These are phyloP conservation scores for Hydrolagus affinis DNA, from an alignment of 2,113 vertebrate genomes.

Conservation along the genomic window DNA sequence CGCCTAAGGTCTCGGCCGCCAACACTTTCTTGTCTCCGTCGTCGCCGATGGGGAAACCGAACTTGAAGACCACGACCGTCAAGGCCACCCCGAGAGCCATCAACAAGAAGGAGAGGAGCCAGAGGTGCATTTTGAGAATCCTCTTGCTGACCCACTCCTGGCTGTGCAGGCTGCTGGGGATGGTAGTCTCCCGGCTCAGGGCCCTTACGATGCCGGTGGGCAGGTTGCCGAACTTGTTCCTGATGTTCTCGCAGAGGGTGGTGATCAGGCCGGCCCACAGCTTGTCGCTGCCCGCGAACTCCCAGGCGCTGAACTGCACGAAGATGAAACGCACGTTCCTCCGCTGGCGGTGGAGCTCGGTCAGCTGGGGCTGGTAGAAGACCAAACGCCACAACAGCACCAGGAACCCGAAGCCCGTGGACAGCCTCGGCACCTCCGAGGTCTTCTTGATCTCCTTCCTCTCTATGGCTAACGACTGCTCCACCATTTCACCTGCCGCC, in stretches of 20 bases:
- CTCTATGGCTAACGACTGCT: constrained; percentile 47
- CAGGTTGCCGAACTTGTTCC: constrained; percentile 66
- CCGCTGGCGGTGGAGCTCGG: constrained; percentile 55
- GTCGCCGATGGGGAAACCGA: constrained; percentile 40
- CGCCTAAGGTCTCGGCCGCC: constrained; percentile 50
- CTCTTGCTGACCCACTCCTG: constrained; percentile 65
- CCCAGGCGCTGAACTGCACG: constrained; percentile 86
- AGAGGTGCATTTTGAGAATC: constrained; percentile 54
- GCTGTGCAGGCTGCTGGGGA: constrained; percentile 35
- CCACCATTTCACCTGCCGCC: constrained; percentile 48
- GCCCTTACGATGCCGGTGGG: constrained; percentile 68
- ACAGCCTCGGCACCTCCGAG: constrained; percentile 36
- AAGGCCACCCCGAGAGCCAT: constrained; percentile 40
- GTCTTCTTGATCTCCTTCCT: constrained; percentile 29
- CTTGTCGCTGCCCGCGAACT: constrained; percentile 82
- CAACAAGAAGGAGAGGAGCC: constrained; percentile 45
- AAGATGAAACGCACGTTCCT: constrained; percentile 67
- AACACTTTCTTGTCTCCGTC: constrained; percentile 27
- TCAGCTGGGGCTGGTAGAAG: constrained; percentile 69
- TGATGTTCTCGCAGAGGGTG: constrained; percentile 65
- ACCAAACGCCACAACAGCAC: constrained; percentile 53
- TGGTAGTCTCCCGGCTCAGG: constrained; percentile 45
- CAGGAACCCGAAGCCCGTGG: constrained; percentile 44
- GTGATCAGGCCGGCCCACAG: constrained; percentile 85
- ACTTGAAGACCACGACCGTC: constrained; percentile 43